Base-by-base conservation (phyloP, 2,797 vertebrate species). In the Characodon lateralis region DNA sequence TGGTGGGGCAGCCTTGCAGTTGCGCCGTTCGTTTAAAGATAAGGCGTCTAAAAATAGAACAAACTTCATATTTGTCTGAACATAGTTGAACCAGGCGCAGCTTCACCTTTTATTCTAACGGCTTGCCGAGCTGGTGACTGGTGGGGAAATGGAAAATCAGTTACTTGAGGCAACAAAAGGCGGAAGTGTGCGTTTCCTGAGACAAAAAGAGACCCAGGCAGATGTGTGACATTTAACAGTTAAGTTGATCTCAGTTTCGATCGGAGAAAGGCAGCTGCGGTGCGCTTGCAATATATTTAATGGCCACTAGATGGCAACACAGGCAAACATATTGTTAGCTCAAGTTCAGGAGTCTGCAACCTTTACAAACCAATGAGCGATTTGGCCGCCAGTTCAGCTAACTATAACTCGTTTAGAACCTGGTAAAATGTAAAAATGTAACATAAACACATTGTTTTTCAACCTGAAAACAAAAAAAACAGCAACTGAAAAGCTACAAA, bases 131-230 rank as follows among this genome's bases (percentile, higher is more conserved):
- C 69, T 26, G 73, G 48, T 55, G 56, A 2, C 46, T 2, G 63
- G 55, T 39, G 55, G 78, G 35, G 26, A 41, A 41, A 71, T 81
- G 73, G 76, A 80, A 74, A 77, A 76, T 66, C 46, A 74, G 65
- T 2, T 16, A 69, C 50, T 71, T 51, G 73, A 5, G 59, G 56
- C 69, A 59, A 81, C 75, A 79, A 72, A 92, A 88, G 83, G 79
- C 87, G 93, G 91, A 94, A 94, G 89, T 88, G 73, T 50, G 77
- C 85, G 65, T 92, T 94, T 93, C 93, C 92, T 93, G 91, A 78
- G 73, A 83, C 70, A 55, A 28, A 71, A 72, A 74, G 50, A 53
- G 28, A n/a, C 22, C 39, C 31, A 80, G 46, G 4, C 18, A 86
- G 8, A 85, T 83, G 83, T 85, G 82, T 84, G 76, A 82, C 78